Evolutionary conservation across 2,113 vertebrate genomes (phyloP).

Genomic region (Oxygymnocypris stewartii): DNA sequence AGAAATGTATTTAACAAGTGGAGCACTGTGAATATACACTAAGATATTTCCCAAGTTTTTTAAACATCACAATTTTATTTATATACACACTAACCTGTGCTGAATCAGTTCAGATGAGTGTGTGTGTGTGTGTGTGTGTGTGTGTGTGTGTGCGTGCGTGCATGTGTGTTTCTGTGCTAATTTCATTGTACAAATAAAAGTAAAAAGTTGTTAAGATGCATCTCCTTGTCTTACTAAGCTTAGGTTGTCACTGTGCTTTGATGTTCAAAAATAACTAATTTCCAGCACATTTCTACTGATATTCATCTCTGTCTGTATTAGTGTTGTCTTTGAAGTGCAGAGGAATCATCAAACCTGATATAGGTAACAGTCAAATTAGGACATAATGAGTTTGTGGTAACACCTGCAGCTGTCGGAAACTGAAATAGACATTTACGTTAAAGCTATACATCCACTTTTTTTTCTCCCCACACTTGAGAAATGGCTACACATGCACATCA

Average conservation of each 20-base stretch:
- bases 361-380: neutral
- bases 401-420: slow-evolving; percentile 6
- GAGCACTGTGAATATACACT: neutral
- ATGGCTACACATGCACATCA: neutral
- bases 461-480: neutral
- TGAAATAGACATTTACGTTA: slow-evolving; percentile 10
- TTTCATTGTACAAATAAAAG: neutral
- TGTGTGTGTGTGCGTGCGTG: no score
- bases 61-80: neutral
- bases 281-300: slow-evolving; percentile 6
- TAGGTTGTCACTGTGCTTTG: neutral
- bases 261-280: neutral
- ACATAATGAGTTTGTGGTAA: neutral
- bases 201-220: neutral
- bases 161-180: neutral
- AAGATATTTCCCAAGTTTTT: neutral
- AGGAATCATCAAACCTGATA: neutral
- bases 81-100: neutral
- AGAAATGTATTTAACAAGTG: no score
- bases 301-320: neutral
- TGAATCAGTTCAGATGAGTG: neutral
- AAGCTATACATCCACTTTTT: neutral
- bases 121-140: no score
- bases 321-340: neutral
- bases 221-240: neutral